Evolutionary conservation across 2,888 invertebrate species (phyloP), one percentile per base, ranked within the genome.

Genomic region (Drosophila fulvimacula): DNA sequence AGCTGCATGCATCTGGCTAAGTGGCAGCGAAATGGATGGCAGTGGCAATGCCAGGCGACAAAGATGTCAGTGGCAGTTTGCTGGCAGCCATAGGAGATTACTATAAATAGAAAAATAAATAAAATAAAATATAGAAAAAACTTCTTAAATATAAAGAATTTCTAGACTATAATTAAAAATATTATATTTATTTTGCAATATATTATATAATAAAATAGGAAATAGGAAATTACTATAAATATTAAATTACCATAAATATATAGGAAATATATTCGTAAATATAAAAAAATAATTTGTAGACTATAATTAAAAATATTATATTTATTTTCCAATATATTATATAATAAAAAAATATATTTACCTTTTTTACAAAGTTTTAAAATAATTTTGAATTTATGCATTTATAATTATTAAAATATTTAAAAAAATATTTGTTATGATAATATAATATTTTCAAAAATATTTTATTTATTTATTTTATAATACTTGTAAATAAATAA

Each of bases 1-100:
- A 67, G 75, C 67, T 75, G 74, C 66, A 56, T 66, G 70, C 70
- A 39, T 42, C 62, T 41, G 13, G 48, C 57, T 56, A 60, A 56
- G 63, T 64, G 69, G 51, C 64, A 75, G 63, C 32, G 49, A 61
- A 70, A 56, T 59, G 30, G 49, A 66, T 42, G 36, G 41, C 52
- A 17, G 17, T 6, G 7, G n/a, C 69, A 52, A 63, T 17, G 53
- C 15, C 27, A 66, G 72, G 58, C 62, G 67, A 55, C 71, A 73
- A 69, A 73, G 39, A 30, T 73, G 52, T 73, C 69, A 15, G 13
- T 21, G 30, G 15, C 19, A n/a, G 42, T 61, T 38, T 34, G 11
- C 17, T 19, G 5, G 38, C 2, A 21, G 32, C 19, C 6, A 13
- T 41, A 10, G 11, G 21, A 42, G 21, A 30, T 30, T 10, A 13